These are phyloP conservation scores for Leptinotarsa tumamoca DNA, from an alignment of 2,888 invertebrate species.

Conservation along the genomic window DNA sequence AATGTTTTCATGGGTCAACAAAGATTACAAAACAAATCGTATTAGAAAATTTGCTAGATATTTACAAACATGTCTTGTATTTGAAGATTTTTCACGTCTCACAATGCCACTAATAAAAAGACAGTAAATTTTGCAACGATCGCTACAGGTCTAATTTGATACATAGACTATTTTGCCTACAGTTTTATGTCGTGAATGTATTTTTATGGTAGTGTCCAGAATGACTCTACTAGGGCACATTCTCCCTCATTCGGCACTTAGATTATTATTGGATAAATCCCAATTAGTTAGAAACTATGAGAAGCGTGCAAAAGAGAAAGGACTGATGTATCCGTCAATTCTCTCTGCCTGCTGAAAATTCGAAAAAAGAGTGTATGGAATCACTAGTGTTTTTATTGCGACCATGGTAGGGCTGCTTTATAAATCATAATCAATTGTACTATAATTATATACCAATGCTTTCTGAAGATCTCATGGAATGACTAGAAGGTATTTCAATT, in stretches of 20 bases:
- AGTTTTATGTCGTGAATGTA: neutral
- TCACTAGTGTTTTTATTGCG: too few species aligned
- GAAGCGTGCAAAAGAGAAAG: too few species aligned
- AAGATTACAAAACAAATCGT: too few species aligned
- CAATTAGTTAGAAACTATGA: neutral
- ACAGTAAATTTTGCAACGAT: neutral
- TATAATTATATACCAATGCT: slow-evolving; percentile 46
- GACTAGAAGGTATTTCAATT: slow-evolving; percentile 3
- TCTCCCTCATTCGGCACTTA: neutral
- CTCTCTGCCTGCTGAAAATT: too few species aligned
- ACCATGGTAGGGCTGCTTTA: neutral
- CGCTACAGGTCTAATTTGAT: neutral
- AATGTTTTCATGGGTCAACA: too few species aligned
- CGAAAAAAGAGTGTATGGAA: too few species aligned
- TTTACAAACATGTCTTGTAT: too few species aligned
- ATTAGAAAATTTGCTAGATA: too few species aligned
- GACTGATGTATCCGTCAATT: too few species aligned
- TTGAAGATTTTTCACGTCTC: too few species aligned
- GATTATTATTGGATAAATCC: neutral
- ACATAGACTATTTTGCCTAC: neutral
- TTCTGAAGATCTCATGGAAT: slow-evolving; percentile 47
- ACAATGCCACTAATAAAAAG: too few species aligned
- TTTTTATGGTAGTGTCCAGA: neutral
- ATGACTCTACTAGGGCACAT: neutral
- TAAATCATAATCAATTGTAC: slow-evolving; percentile 34